Base-by-base conservation (phyloP, 92 coral and sea anemone species). In the Palythoa grandiflora region DNA sequence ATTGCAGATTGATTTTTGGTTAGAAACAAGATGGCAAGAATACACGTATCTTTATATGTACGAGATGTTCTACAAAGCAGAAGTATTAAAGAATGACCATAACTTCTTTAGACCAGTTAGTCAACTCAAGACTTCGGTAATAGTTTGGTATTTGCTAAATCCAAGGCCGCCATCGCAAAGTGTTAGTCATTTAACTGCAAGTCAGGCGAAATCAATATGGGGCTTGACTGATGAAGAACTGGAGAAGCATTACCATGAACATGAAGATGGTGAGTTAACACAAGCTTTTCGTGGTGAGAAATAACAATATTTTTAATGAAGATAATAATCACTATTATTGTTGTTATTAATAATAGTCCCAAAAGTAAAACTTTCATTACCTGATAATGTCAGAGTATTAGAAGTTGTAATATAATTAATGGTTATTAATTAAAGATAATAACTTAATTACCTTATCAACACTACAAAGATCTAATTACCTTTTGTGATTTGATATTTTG, bases 161-260 rank as follows among this genome's bases (percentile, higher is more conserved):
- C 92, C 98, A 1, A 93, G 93, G 44, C 98, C 99, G 16, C 99
- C 99, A 17, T 96, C 98, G 78, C 95, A 93, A 73, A 97, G 99
- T 89, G 99, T 97, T 74, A 91, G 98, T 85, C 99, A 97, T 84
- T 93, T 97, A 65, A 97, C 99, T 1, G 98, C 99, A 51, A 97
- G 99, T 84, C 99, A 97, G 87, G 99, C 99, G 16, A 97, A 97
- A 90, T 97, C 99, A 21, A 97, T 97, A 85, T 97, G 99, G 99
- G 96, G 96, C 60, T 88, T 97, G 87, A 94, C 99, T 83, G 99
- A 97, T 87, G 98, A 97, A 9, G 98, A 96, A 71, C 76, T 97
- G 39, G 99, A 97, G 78, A 92, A 93, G 51, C 92, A 94, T 84
- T 95, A 97, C 85, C 92, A 94, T 88, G 98, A 97, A 71, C 89